Percentiles rank a stretch among this genome's conserved stretches.
These are phyloP conservation scores for Aproaerema taeniolella DNA, from an alignment of 2,888 invertebrate genomes.

Conservation along the genomic window DNA sequence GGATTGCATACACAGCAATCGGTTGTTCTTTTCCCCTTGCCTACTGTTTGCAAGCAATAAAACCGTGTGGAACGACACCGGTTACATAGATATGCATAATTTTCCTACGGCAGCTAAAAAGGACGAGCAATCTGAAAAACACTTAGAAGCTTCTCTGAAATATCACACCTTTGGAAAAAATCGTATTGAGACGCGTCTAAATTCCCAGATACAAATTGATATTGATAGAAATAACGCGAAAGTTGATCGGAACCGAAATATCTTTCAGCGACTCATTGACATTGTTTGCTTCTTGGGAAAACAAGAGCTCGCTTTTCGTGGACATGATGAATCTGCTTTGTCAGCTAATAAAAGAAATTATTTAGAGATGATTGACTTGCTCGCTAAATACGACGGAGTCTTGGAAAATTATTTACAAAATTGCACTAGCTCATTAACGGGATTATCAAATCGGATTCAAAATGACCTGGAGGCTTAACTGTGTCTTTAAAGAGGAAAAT, in stretches of 20 bases:
- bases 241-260: conserved; percentile 13
- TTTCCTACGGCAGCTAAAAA: conserved; percentile 11
- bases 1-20: conserved; percentile 7
- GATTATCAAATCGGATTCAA: conserved; percentile 27
- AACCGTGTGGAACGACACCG: conserved; percentile 7
- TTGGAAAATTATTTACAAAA: conserved; percentile 27
- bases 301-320: conserved; percentile 30
- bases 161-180: conserved; percentile 10
- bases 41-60: conserved; percentile 1
- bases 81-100: conserved; percentile 5
- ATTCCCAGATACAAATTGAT: conserved; percentile 8
- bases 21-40: conserved; percentile 9
- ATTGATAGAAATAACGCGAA: conserved; percentile 13
- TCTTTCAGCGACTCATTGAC: conserved; percentile 13
- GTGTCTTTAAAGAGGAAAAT: no score
- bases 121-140: conserved; percentile 12
- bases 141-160: conserved; percentile 9
- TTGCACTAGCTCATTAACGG: conserved; percentile 6
- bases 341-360: conserved; percentile 13
- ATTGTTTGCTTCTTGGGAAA: conserved; percentile 10
- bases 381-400: conserved; percentile 24
- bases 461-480: no score
- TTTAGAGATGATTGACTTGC: conserved; percentile 31
- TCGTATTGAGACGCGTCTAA: conserved; percentile 10
- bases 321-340: conserved; percentile 28